phyloP scores from a whole-genome alignment of 1,140 invertebrate genomes.

The Radopholus similis region DNA sequence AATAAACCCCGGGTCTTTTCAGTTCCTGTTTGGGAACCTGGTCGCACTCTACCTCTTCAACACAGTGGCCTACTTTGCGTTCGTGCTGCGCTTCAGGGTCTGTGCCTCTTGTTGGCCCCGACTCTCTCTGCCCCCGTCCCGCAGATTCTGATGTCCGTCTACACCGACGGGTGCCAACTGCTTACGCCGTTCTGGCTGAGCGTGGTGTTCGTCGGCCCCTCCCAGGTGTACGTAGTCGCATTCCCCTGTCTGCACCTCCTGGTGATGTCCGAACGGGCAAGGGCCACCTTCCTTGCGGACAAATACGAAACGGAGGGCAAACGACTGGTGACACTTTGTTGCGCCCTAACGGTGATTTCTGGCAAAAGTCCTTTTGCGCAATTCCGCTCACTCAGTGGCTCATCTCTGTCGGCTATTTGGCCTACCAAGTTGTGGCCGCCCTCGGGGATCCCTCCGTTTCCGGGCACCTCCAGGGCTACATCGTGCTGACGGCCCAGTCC shows the following conservation, averaged over 20 bases:
- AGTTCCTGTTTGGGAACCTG: too few relatives aligned
- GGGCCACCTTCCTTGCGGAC: not conserved
- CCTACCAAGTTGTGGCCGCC: not conserved
- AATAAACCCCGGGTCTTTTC: too few relatives aligned
- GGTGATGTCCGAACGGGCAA: not conserved
- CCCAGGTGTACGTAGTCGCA: conserved; percentile 2
- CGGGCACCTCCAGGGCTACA: not conserved
- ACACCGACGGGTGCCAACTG: not conserved
- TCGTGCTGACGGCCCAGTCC: not conserved
- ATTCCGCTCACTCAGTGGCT: not conserved
- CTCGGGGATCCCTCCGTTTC: not conserved
- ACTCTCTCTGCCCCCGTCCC: too few relatives aligned
- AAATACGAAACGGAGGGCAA: conserved; percentile 8
- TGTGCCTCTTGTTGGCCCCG: too few relatives aligned
- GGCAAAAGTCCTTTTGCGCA: too few relatives aligned
- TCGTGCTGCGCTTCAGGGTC: too few relatives aligned
- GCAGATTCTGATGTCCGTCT: not conserved
- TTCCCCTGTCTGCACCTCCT: conserved; percentile 1
- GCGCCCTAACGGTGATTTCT: not conserved
- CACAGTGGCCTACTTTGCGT: too few relatives aligned
- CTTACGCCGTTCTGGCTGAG: conserved; percentile 5
- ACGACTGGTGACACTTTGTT: not conserved
- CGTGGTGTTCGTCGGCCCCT: not conserved
- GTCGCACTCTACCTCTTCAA: too few relatives aligned
- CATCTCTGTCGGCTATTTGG: not conserved